Evolutionary conservation across 2,888 invertebrate genomes (phyloP).

Genomic region (Latheticus oryzae): DNA sequence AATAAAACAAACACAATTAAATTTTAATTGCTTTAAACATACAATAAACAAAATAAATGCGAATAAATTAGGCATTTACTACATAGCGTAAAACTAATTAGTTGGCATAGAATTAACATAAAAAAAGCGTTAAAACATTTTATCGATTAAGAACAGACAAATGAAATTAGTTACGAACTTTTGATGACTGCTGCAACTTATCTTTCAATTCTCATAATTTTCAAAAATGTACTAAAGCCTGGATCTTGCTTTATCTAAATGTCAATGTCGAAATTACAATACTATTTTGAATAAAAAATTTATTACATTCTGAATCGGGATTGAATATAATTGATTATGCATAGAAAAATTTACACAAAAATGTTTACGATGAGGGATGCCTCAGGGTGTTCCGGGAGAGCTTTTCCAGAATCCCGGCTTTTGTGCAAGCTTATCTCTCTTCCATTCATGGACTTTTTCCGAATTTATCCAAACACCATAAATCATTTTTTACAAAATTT

Average conservation of each 20-base stretch:
- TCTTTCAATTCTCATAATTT: no score
- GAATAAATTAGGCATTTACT: conserved; percentile 15
- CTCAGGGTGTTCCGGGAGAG: conserved; percentile 32
- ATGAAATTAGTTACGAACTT: no score
- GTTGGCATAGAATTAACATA: conserved; percentile 12
- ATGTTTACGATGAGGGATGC: conserved; percentile 34
- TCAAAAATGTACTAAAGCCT: conserved; percentile 17
- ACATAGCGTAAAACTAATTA: conserved; percentile 10
- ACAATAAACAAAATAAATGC: conserved; percentile 13
- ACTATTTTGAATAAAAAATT: conserved; percentile 29
- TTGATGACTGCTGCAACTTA: no score
- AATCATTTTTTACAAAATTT: conserved; percentile 24
- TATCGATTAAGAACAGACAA: conserved; percentile 7
- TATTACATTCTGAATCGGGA: conserved; percentile 31
- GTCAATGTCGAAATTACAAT: conserved; percentile 38
- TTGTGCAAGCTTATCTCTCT: conserved; percentile 14
- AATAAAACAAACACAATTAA: conserved; percentile 17
- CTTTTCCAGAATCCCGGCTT: conserved; percentile 16
- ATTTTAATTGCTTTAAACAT: conserved; percentile 9
- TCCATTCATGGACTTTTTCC: conserved; percentile 9
- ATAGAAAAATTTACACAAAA: conserved; percentile 36
- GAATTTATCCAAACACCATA: conserved; percentile 8
- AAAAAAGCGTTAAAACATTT: conserved; percentile 9
- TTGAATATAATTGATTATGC: conserved; percentile 36
- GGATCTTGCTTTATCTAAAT: conserved; percentile 27